These are phyloP conservation scores for Oceanodroma leucorhoa DNA, from an alignment of 2,797 vertebrate genomes.

Conservation along the genomic window DNA sequence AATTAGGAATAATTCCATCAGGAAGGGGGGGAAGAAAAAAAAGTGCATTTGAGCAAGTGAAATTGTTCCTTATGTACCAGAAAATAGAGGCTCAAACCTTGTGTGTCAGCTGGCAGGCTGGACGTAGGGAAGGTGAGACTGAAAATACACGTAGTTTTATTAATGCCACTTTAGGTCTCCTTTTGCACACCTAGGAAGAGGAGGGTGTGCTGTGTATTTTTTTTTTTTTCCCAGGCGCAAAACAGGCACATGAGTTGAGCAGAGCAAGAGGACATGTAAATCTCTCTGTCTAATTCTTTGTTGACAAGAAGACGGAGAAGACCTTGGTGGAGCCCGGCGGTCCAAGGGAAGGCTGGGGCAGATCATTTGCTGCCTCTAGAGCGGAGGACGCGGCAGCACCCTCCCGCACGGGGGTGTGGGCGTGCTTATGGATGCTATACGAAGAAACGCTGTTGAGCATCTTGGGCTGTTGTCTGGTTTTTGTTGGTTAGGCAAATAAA, in stretches of 20 bases:
- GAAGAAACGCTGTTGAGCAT: neutral
- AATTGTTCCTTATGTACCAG: neutral
- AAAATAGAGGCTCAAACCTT: neutral
- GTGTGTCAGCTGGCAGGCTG: neutral
- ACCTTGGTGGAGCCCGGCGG: neutral
- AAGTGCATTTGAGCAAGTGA: neutral
- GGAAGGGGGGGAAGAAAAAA: rapidly evolving
- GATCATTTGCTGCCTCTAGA: neutral
- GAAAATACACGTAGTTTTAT: neutral
- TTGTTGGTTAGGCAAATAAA: neutral
- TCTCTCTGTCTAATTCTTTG: neutral
- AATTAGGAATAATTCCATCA: neutral
- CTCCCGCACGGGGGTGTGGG: rapidly evolving
- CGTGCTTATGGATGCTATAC: rapidly evolving
- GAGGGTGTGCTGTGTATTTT: neutral
- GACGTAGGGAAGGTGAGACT: neutral
- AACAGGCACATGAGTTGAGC: neutral
- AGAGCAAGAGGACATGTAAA: neutral
- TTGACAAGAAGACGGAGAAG: neutral
- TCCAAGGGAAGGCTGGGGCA: neutral
- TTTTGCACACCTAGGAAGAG: neutral
- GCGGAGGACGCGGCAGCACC: neutral
- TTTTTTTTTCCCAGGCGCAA: neutral
- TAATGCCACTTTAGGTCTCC: neutral
- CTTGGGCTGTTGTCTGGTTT: neutral